Evolutionary conservation across 2,113 vertebrate genomes (phyloP).

Genomic region (Empidonax traillii): DNA sequence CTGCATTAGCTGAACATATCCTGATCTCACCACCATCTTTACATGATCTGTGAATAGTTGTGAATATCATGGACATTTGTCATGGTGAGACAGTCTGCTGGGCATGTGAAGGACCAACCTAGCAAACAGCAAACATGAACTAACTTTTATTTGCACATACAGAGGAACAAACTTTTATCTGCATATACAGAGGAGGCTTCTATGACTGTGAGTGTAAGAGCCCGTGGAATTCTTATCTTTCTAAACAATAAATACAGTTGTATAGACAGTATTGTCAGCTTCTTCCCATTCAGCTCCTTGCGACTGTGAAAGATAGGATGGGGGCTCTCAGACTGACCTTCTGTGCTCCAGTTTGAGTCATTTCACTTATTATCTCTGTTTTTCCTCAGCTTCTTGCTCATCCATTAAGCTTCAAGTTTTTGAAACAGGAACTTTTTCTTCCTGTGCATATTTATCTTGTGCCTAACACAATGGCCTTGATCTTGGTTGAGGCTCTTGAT

Average conservation of each 20-base stretch:
- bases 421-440: slow-evolving; percentile 51
- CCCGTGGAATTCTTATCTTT: background rate
- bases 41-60: background rate
- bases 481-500: slow-evolving; percentile 41
- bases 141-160: background rate
- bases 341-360: slow-evolving; percentile 20
- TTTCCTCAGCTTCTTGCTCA: slow-evolving; percentile 15
- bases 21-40: background rate
- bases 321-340: background rate
- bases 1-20: background rate
- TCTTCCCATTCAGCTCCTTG: background rate
- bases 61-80: background rate
- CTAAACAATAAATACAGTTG: background rate
- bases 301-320: background rate
- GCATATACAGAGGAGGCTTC: background rate
- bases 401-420: slow-evolving; percentile 6
- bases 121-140: background rate
- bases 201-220: background rate
- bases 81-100: rapidly evolving
- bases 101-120: background rate
- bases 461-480: background rate
- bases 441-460: slow-evolving; percentile 57
- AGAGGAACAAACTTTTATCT: background rate
- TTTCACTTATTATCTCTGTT: slow-evolving; percentile 30
- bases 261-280: background rate